phyloP scores from a whole-genome alignment of 2,888 invertebrate species.

The Bombylius major region DNA sequence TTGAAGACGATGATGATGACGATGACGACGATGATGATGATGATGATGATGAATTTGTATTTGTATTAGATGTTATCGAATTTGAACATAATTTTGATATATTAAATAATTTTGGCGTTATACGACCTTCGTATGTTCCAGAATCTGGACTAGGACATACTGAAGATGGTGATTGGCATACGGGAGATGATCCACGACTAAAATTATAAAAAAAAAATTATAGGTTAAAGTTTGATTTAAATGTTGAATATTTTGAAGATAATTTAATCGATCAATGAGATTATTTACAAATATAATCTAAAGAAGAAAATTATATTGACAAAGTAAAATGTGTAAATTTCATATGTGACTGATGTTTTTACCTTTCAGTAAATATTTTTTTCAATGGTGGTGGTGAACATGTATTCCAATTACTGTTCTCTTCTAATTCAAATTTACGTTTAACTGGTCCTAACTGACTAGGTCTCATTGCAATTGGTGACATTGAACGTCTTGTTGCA shows the following conservation, averaged over 20 bases:
- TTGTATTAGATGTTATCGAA: not conserved
- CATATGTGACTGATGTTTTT: not conserved
- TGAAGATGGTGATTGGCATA: slow-evolving; percentile 37
- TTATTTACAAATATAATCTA: too few relatives aligned
- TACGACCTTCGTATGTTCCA: slow-evolving; percentile 35
- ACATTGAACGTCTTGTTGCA: slow-evolving; percentile 71
- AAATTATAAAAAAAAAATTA: slow-evolving; percentile 7
- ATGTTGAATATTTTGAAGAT: too few relatives aligned
- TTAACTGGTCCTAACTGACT: slow-evolving; percentile 56
- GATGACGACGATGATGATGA: slow-evolving; percentile 17
- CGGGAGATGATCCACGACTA: slow-evolving; percentile 35
- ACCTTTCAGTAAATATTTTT: slow-evolving; percentile 35
- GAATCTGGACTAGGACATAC: slow-evolving; percentile 36
- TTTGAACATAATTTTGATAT: not conserved
- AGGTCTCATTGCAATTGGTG: slow-evolving; percentile 74
- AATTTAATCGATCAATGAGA: too few relatives aligned
- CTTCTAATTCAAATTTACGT: slow-evolving; percentile 37
- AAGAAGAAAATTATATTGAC: too few relatives aligned
- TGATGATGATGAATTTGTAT: slow-evolving; percentile 22
- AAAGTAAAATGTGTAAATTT: too few relatives aligned
- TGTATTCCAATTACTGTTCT: slow-evolving; percentile 27
- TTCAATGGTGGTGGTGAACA: slow-evolving; percentile 34
- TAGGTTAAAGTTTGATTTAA: not conserved
- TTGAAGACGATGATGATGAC: slow-evolving; percentile 26
- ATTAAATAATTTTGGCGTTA: slow-evolving; percentile 33